Evolutionary conservation across 2,888 invertebrate species (phyloP), one percentile per base, ranked within the genome.

Genomic region (Megaustenia siamemsis): DNA sequence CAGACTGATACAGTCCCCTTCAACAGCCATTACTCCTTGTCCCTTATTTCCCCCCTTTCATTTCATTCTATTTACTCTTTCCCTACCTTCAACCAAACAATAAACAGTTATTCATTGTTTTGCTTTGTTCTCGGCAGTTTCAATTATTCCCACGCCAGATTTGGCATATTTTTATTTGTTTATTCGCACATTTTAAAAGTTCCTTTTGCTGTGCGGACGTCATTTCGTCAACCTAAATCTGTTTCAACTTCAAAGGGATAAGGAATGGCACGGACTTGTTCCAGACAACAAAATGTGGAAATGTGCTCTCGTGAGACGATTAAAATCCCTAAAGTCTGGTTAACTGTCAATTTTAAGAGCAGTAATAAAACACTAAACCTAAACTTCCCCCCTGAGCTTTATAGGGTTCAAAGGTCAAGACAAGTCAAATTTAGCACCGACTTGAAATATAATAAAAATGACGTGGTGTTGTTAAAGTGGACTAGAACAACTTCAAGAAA

Each of bases 231-330:
- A 56, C 35, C 32, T 56, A 6, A 32, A 15, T 1, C 35, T 24
- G 35, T 76, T 53, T 76, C 32, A 35, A 56, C 76, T 53, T 76
- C 76, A 76, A 76, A 76, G 76, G 53, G 32, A 76, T 15, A 21
- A 4, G 43, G 35, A 21, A 56, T 35, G 56, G 35, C 38, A 18
- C 8, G n/a, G 15, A 35, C 49, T 5, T 21, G 53, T 15, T n/a
- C 35, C n/a, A n/a, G 56, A 53, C 76, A 56, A 35, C 56, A 35
- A 76, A 38, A 4, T 35, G 35, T 21, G 53, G 24, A 76, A 76
- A 53, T 35, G 4, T 56, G 35, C 76, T 76, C 38, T 35, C 38
- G 35, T 35, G 76, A 38, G 35, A 35, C 56, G 8, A 76, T 76
- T 76, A 24, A 76, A 76, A 49, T 53, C 32, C 21, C 5, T 38